phyloP scores from a whole-genome alignment of 2,888 invertebrate genomes.

The Tribolium freemani region DNA sequence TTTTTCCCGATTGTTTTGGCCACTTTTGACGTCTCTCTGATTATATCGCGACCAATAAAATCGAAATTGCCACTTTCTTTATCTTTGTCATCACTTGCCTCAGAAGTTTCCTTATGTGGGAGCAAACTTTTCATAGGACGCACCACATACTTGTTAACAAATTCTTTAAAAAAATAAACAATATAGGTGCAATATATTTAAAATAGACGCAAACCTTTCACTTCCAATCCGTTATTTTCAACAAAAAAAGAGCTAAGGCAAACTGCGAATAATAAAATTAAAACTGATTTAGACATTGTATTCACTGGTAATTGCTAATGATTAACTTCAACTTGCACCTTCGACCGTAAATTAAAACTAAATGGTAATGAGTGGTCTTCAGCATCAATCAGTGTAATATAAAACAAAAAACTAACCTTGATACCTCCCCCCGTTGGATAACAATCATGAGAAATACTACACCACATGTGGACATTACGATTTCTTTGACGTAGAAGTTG shows the following conservation, averaged over 20 bases:
- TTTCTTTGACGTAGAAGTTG: background rate
- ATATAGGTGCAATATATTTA: background rate
- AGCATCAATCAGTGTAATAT: background rate
- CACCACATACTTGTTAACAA: background rate
- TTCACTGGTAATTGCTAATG: background rate
- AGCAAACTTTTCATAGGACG: background rate
- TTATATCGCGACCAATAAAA: constrained; percentile 4
- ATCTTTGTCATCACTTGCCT: background rate
- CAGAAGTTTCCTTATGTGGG: background rate
- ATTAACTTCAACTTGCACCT: background rate
- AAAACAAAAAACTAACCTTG: constrained; percentile 6
- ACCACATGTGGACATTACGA: background rate
- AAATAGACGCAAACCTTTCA: background rate
- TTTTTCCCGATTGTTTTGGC: background rate
- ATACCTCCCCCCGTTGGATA: background rate
- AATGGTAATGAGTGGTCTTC: background rate
- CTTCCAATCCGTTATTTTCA: background rate
- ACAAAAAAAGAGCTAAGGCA: background rate
- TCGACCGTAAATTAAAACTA: background rate
- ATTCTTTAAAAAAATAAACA: background rate
- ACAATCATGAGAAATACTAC: constrained; percentile 1
- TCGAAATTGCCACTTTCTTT: constrained; percentile 19
- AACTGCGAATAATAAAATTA: background rate
- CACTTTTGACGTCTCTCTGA: background rate
- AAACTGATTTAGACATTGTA: background rate